Evolutionary conservation across 2,113 vertebrate genomes (phyloP), one percentile per base, ranked within the genome.

Genomic region (Danionella cerebrum): DNA sequence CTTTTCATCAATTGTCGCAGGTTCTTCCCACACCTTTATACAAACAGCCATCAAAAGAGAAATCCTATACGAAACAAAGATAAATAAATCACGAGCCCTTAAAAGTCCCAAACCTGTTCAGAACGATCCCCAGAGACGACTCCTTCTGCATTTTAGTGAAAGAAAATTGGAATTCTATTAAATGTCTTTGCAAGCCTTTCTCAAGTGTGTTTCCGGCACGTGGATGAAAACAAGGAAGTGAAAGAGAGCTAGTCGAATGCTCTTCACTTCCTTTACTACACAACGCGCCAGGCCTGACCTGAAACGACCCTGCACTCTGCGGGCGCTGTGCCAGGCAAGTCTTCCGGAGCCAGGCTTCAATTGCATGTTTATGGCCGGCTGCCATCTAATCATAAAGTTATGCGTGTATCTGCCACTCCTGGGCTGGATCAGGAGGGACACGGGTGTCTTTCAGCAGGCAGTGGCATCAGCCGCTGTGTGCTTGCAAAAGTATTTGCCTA

Each of bases 201-300:
- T 50, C 50, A 29, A 41, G 22, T 70, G 38, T 51, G 35, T 63
- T 29, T 45, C 55, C 70, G 64, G 64, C 73, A 75, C 63, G 58
- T 64, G 73, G 71, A n/a, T n/a, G n/a, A 59, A 64, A 67, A 75
- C 64, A 41, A 71, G 68, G 73, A 75, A 75, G 73, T 75, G 69
- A 71, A 71, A 59, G 57, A 44, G 64, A 51, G 57, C 16, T 29
- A 69, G 72, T 57, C 54, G 50, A 67, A 53, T 39, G 51, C 55
- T 16, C 54, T 57, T 42, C 73, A 71, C 68, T 75, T 75, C 68
- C 73, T 75, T 68, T 74, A 68, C 72, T 69, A 67, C n/a, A n/a
- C 60, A 69, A 51, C 72, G 31, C 59, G 50, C 47, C 21, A 42
- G 58, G 57, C 36, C 57, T 67, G 69, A 75, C 57, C 73, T 75